These are phyloP conservation scores for Hippopotamus amphibius DNA, from an alignment of 2,113 vertebrate genomes.

Conservation along the genomic window DNA sequence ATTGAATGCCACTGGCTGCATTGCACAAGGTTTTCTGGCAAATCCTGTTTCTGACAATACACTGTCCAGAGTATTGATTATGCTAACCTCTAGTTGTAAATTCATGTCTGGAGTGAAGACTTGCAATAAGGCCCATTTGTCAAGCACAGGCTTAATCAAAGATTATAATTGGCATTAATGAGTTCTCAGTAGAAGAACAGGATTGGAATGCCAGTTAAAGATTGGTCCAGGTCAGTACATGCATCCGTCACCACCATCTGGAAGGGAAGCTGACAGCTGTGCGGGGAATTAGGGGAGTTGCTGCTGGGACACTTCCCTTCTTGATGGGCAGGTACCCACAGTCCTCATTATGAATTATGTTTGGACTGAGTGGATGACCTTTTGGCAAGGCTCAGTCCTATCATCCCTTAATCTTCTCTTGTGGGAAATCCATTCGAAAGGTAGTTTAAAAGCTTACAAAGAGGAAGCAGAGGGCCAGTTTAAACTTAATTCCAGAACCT, in stretches of 20 bases:
- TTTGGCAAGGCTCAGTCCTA: slow-evolving; percentile 12
- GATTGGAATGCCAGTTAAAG: slow-evolving; percentile 63
- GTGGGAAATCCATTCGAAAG: slow-evolving; percentile 54
- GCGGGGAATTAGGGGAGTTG: neutral
- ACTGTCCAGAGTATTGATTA: slow-evolving; percentile 74
- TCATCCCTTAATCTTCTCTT: slow-evolving; percentile 45
- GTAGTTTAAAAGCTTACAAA: slow-evolving; percentile 29
- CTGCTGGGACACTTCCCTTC: neutral
- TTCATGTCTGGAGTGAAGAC: slow-evolving; percentile 63
- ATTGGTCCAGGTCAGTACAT: neutral
- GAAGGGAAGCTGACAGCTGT: slow-evolving; percentile 68
- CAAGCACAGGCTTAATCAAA: slow-evolving; percentile 74
- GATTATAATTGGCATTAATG: slow-evolving; percentile 77
- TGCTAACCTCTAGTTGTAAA: slow-evolving; percentile 74
- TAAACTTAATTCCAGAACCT: slow-evolving; percentile 43
- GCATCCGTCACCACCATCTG: slow-evolving; percentile 26
- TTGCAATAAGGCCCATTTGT: slow-evolving; percentile 68
- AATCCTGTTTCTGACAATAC: slow-evolving; percentile 73
- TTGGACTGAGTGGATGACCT: slow-evolving; percentile 43
- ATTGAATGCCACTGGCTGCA: slow-evolving; percentile 52
- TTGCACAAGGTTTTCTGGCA: slow-evolving; percentile 61
- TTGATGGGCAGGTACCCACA: neutral
- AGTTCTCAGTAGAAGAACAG: slow-evolving; percentile 1
- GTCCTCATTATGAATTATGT: slow-evolving; percentile 54
- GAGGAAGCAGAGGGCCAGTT: neutral